These are phyloP conservation scores for Trisateles emortualis DNA, from an alignment of 2,888 invertebrate species.

Conservation along the genomic window DNA sequence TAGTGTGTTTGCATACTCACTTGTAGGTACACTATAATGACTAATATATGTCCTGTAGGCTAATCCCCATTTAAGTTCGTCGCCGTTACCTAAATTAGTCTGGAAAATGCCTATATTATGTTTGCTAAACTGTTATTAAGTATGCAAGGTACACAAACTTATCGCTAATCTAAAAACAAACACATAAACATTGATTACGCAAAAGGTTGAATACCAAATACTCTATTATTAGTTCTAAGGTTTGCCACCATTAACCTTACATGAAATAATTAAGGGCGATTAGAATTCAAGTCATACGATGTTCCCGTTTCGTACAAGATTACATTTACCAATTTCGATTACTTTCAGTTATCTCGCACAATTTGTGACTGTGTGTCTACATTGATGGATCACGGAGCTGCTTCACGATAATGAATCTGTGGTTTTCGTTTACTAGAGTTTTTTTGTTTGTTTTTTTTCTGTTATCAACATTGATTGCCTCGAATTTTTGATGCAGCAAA, in stretches of 20 bases:
- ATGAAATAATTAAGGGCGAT: slow-evolving; percentile 46
- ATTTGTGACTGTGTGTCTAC: slow-evolving; percentile 6
- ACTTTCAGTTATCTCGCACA: slow-evolving; percentile 42
- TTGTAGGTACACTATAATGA: too few species aligned
- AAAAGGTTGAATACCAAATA: slow-evolving; percentile 23
- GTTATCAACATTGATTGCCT: not conserved
- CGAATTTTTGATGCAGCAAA: slow-evolving; percentile 3
- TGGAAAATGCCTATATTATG: too few species aligned
- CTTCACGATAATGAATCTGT: not conserved
- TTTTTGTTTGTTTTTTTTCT: not conserved
- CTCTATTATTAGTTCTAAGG: slow-evolving; percentile 33
- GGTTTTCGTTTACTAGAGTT: not conserved
- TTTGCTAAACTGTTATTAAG: too few species aligned
- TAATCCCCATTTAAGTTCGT: too few species aligned
- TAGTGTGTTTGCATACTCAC: too few species aligned
- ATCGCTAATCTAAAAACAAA: slow-evolving; percentile 3
- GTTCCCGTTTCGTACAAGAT: slow-evolving; percentile 23
- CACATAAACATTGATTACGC: slow-evolving; percentile 28
- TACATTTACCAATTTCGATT: slow-evolving; percentile 33
- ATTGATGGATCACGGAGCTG: slow-evolving; percentile 4
- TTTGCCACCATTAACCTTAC: slow-evolving; percentile 29
- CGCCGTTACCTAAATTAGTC: too few species aligned
- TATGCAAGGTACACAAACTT: not conserved
- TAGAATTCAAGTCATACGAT: slow-evolving; percentile 41
- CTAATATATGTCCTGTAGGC: too few species aligned